Base-by-base conservation (phyloP, 1,140 invertebrate genomes). In the Nephila pilipes region DNA sequence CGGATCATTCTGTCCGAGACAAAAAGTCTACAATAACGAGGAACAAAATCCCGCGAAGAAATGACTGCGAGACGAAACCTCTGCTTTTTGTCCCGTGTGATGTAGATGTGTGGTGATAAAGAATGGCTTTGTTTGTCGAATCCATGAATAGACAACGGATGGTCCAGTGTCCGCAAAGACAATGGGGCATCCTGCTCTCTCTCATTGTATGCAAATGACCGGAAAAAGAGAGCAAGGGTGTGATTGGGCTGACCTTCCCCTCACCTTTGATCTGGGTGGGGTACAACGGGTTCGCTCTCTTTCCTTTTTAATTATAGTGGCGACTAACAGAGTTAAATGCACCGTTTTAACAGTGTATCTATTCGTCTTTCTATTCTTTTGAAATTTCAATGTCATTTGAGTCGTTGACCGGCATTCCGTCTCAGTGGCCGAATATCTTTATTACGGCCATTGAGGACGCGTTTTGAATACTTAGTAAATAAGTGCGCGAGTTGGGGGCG, bases 161-260 rank as follows among this genome's bases (percentile, higher is more conserved):
- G 18, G 69, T 20, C 18, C 69, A 25, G 29, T 75, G 69, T 75
- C 69, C 69, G 25, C 69, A 18, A 36, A 81, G 58, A 85, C 83
- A 85, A 85, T 85, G 54, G 55, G 46, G 36, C 83, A 58, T 85
- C 83, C 83, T 57, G 83, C 20, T 25, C 54, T 75, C 12, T n/a
- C 80, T 36, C 57, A 85, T 85, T 85, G 83, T 85, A 85, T 85
- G 83, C 83, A 85, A 85, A 85, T 85, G 83, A 10, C 55, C 32
- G 83, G 83, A 85, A 85, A 85, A 60, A 25, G 55, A 29, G 57
- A 22, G 69, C 69, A 32, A 12, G 25, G 14, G 46, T 46, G 46
- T 46, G 46, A 46, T 46, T 46, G 46, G 65, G 14, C 4, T 75
- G 29, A 75, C 69, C 54, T 54, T n/a, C 29, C 20, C 54, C 8